Percentiles rank a stretch among this genome's conserved stretches.
Evolutionary conservation across 2,113 vertebrate genomes (phyloP).

Genomic region (Nettapus auritus): DNA sequence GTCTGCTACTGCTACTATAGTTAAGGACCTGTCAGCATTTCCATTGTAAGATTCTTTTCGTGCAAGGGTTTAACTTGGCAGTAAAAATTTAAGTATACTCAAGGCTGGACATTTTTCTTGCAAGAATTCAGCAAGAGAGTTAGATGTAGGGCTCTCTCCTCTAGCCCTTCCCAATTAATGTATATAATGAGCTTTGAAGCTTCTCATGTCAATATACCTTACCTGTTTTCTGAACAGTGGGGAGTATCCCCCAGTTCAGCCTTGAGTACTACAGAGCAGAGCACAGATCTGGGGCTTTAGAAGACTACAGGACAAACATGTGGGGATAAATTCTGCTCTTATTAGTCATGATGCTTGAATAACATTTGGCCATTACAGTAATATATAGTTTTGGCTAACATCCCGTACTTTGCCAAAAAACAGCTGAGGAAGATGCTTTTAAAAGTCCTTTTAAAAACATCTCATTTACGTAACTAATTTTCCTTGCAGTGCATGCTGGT

Average conservation of each 20-base stretch:
- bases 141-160: neutral
- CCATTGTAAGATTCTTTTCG: constrained; percentile 39
- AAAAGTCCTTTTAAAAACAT: constrained; percentile 17
- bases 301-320: neutral
- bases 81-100: constrained; percentile 57
- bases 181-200: neutral
- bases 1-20: constrained; percentile 36
- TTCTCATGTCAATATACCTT: neutral
- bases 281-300: neutral
- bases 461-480: neutral
- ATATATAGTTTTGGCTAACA: neutral
- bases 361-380: neutral
- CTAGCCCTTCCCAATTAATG: neutral
- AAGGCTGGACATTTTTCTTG: constrained; percentile 23
- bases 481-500: neutral
- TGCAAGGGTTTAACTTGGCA: constrained; percentile 51
- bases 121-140: constrained; percentile 17
- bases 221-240: neutral
- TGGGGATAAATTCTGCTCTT: neutral
- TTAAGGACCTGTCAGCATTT: constrained; percentile 68
- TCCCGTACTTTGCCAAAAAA: neutral
- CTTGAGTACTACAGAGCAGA: neutral
- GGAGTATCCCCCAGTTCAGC: neutral
- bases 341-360: neutral
- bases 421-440: constrained; percentile 20